A percentile compares a stretch with the other conserved stretches of the same genome.
Evolutionary conservation across 2,888 invertebrate genomes (phyloP).

Genomic region (Pandemis heparana): DNA sequence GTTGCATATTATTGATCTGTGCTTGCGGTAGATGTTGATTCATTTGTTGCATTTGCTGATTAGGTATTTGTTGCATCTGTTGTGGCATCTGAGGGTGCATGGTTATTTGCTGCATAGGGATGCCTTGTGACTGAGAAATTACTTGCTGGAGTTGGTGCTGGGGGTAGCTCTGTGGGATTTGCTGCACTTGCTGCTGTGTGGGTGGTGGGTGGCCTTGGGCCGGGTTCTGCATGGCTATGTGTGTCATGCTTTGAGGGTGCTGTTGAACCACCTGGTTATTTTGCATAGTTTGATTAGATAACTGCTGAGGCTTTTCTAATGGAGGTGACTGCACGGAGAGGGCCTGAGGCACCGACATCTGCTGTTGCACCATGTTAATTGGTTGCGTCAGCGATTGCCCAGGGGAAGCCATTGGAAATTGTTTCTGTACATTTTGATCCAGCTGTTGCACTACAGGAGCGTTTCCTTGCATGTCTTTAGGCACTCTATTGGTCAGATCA

Average conservation of each 20-base stretch:
- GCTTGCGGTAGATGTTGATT: slow-evolving; percentile 79
- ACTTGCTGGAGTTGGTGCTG: slow-evolving; percentile 84
- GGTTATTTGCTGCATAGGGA: slow-evolving; percentile 82
- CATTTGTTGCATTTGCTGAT: slow-evolving; percentile 84
- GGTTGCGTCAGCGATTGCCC: slow-evolving; percentile 83
- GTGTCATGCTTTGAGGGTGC: slow-evolving; percentile 83
- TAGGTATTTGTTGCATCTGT: slow-evolving; percentile 83
- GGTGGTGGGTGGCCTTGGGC: slow-evolving; percentile 71
- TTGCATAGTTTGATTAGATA: slow-evolving; percentile 77
- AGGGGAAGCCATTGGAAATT: slow-evolving; percentile 83
- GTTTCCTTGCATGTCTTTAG: slow-evolving; percentile 81
- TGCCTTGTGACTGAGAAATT: slow-evolving; percentile 80
- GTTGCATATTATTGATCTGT: slow-evolving; percentile 80
- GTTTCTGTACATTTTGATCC: slow-evolving; percentile 81
- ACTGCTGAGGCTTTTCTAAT: slow-evolving; percentile 82
- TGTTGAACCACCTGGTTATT: slow-evolving; percentile 76
- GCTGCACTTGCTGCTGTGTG: slow-evolving; percentile 79
- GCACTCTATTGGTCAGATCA: slow-evolving; percentile 80
- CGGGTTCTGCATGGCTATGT: slow-evolving; percentile 80
- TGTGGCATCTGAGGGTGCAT: slow-evolving; percentile 84
- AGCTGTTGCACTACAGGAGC: slow-evolving; percentile 77
- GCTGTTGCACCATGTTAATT: slow-evolving; percentile 76
- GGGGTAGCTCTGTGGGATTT: slow-evolving; percentile 83
- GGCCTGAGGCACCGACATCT: slow-evolving; percentile 77
- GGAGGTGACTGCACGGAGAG: slow-evolving; percentile 83